phyloP scores from a whole-genome alignment of 1,140 invertebrate genomes.

The Nautilus pompilius region DNA sequence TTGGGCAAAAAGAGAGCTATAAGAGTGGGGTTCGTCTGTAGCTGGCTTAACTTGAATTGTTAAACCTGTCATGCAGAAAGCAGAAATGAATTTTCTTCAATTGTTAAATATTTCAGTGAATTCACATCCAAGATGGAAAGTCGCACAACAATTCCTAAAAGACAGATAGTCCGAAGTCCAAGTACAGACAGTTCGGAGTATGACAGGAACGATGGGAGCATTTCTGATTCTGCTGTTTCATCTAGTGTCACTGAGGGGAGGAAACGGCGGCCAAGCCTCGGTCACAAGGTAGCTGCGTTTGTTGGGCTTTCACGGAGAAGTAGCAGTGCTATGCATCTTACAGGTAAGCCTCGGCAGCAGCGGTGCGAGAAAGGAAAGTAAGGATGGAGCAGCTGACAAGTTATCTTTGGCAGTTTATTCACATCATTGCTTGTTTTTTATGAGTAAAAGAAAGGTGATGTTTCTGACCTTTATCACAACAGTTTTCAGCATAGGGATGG shows the following conservation, averaged over 20 bases:
- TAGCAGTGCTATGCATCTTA: constrained; percentile 92
- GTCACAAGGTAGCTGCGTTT: constrained; percentile 52
- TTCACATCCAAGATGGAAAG: constrained; percentile 56
- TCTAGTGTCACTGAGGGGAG: constrained; percentile 57
- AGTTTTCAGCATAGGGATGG: too few relatives aligned
- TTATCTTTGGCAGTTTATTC: too few relatives aligned
- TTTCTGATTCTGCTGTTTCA: constrained; percentile 85
- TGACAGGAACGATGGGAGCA: constrained; percentile 73
- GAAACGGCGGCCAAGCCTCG: constrained; percentile 62
- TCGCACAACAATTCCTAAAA: constrained; percentile 38
- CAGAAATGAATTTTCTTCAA: background rate
- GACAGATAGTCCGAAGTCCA: constrained; percentile 27
- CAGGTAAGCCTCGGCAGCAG: constrained; percentile 72
- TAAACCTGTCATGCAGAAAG: too few relatives aligned
- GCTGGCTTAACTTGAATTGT: too few relatives aligned
- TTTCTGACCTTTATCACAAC: too few relatives aligned
- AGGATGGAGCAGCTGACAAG: too few relatives aligned
- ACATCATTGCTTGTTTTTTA: too few relatives aligned
- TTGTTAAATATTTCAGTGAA: constrained; percentile 43
- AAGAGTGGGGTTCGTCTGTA: too few relatives aligned
- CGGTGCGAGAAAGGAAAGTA: too few relatives aligned
- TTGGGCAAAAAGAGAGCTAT: too few relatives aligned
- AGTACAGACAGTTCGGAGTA: constrained; percentile 34
- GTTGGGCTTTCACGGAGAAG: constrained; percentile 82
- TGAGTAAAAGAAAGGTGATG: too few relatives aligned